Conservation (phyloP, 2,797 vertebrate genomes). For the Meriones psammophilus region DNA sequence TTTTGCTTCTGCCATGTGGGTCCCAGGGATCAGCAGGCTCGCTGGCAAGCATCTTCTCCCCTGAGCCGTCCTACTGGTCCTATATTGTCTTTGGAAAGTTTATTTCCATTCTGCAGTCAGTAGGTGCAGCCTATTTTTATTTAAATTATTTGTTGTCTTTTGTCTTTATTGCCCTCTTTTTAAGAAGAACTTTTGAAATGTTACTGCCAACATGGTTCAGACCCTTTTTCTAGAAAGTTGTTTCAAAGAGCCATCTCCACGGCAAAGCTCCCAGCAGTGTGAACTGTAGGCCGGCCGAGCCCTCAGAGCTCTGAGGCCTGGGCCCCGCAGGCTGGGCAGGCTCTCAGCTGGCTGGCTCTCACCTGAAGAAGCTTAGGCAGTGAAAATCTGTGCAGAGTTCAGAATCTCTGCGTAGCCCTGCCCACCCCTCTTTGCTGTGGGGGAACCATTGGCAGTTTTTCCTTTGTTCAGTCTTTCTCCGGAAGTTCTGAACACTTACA, state of each 20-base stretch:
- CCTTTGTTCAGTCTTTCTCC: background rate
- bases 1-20: background rate
- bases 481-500: background rate
- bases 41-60: no score
- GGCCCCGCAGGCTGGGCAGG: background rate
- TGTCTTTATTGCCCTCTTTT: background rate
- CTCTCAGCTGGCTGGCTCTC: background rate
- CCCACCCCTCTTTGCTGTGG: background rate
- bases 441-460: background rate
- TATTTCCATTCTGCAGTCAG: slow-evolving; percentile 10
- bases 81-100: slow-evolving; percentile 53
- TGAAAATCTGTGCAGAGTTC: background rate
- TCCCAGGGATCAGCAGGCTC: background rate
- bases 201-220: background rate
- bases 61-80: background rate
- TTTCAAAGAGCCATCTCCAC: background rate
- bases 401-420: background rate
- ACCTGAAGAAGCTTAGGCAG: background rate
- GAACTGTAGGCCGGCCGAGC: background rate
- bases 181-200: slow-evolving; percentile 6
- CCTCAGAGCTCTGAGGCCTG: background rate
- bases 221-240: background rate
- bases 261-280: background rate
- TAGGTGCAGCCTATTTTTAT: background rate
- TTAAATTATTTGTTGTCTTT: slow-evolving; percentile 41